Percentiles rank a stretch among this genome's conserved stretches.
phyloP scores from a whole-genome alignment of 2,113 vertebrate species.

The Numenius arquata region DNA sequence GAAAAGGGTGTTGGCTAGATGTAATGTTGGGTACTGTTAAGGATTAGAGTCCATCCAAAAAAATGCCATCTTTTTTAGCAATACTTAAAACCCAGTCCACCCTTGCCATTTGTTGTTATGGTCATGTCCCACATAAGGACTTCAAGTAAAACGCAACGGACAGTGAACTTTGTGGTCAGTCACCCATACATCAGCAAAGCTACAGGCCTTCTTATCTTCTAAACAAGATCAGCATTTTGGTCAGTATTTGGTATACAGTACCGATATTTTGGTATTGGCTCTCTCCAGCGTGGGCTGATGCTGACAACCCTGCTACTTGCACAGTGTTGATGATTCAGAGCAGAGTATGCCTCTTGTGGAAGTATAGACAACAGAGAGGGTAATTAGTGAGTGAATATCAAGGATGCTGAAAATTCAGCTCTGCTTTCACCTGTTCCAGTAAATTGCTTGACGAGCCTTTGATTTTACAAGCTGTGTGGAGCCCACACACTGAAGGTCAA shows the following conservation, averaged over 20 bases:
- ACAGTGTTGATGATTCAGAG: not conserved
- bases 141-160: not conserved
- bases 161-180: not conserved
- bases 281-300: not conserved
- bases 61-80: not conserved
- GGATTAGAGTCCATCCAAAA: not conserved
- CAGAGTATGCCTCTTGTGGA: not conserved
- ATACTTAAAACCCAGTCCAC: not conserved
- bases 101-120: not conserved
- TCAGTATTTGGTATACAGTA: too few relatives aligned
- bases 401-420: not conserved
- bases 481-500: not conserved
- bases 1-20: not conserved
- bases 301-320: not conserved
- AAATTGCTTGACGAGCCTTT: not conserved
- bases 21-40: not conserved
- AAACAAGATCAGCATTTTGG: not conserved
- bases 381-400: not conserved
- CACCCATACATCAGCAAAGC: not conserved
- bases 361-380: not conserved
- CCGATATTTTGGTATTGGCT: not conserved
- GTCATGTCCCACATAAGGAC: not conserved
- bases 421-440: not conserved
- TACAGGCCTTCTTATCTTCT: not conserved
- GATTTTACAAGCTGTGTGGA: not conserved